Evolutionary conservation across 2,888 invertebrate genomes (phyloP).

Genomic region (Xestobium rufovillosum): DNA sequence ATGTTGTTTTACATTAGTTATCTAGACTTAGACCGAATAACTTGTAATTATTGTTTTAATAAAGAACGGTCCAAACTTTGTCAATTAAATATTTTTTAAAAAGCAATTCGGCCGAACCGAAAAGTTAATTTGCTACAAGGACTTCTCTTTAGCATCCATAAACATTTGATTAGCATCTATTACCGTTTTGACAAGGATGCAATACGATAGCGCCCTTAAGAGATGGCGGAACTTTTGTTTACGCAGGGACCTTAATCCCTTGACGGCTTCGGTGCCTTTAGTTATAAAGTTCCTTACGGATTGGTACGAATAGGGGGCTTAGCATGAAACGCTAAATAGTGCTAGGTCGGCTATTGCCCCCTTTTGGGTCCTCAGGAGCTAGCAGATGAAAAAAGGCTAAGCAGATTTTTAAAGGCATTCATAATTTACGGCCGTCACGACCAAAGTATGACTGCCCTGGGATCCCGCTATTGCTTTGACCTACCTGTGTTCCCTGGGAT

Average conservation of each 20-base stretch:
- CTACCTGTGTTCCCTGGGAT: slow-evolving; percentile 13
- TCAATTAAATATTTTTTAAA: too few relatives aligned
- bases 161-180: slow-evolving; percentile 2
- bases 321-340: slow-evolving; percentile 9
- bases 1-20: too few relatives aligned
- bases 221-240: slow-evolving; percentile 15
- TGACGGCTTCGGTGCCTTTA: slow-evolving; percentile 4
- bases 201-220: slow-evolving; percentile 4
- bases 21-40: too few relatives aligned
- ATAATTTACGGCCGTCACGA: slow-evolving; percentile 16
- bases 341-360: slow-evolving; percentile 7
- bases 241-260: slow-evolving; percentile 11
- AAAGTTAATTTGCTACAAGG: too few relatives aligned
- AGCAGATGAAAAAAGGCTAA: not conserved
- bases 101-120: too few relatives aligned
- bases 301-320: too few relatives aligned
- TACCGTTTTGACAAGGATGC: not conserved
- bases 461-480: slow-evolving; percentile 22
- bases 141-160: not conserved
- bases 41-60: too few relatives aligned
- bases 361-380: too few relatives aligned
- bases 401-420: slow-evolving; percentile 20
- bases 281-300: not conserved
- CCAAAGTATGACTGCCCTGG: slow-evolving; percentile 22
- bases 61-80: too few relatives aligned